These are phyloP conservation scores for Lepus townsendii DNA, from an alignment of 2,797 vertebrate genomes.

Conservation along the genomic window DNA sequence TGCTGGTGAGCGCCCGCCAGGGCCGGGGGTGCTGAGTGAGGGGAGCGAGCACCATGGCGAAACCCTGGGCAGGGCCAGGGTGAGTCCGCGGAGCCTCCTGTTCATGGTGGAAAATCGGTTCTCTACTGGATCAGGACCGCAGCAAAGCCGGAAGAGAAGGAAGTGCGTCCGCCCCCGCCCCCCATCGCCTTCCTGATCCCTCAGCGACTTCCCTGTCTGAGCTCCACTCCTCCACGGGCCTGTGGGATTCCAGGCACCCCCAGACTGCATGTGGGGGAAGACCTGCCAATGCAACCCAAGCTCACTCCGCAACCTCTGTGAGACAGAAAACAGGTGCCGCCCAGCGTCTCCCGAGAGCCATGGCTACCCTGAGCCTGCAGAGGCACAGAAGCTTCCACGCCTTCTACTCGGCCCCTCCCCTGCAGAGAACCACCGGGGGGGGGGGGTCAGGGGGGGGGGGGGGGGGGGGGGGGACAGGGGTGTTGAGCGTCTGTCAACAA, in stretches of 20 bases:
- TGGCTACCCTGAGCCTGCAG: background rate
- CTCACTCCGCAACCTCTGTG: background rate
- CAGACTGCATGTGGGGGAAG: background rate
- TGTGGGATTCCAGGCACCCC: background rate
- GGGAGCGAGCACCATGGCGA: background rate
- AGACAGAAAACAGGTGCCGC: background rate
- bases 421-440: too few relatives aligned
- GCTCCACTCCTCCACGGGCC: rapidly evolving
- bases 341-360: background rate
- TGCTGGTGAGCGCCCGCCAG: background rate
- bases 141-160: background rate
- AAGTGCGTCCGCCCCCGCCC: too few relatives aligned
- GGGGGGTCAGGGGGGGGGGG: too few relatives aligned
- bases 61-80: too few relatives aligned
- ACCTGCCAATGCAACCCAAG: background rate
- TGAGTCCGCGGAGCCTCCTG: too few relatives aligned
- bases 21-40: background rate
- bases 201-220: background rate
- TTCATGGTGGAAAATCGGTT: too few relatives aligned
- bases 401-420: background rate
- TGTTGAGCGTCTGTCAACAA: background rate
- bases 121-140: background rate
- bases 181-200: background rate
- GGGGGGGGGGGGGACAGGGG: background rate
- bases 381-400: background rate